These are phyloP conservation scores for Rhodeus uyekii DNA, from an alignment of 2,797 vertebrate genomes.

Conservation along the genomic window DNA sequence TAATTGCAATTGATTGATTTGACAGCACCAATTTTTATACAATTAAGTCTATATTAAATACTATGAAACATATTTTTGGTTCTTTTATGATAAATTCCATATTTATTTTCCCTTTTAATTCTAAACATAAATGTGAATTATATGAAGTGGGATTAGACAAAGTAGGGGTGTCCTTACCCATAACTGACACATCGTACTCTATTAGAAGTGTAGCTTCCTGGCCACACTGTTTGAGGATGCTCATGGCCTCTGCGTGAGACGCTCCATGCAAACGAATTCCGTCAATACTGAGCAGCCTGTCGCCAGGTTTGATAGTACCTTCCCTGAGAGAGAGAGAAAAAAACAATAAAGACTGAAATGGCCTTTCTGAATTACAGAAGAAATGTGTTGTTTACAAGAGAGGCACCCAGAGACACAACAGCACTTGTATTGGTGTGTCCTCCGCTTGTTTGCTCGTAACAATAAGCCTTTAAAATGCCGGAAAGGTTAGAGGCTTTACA, in stretches of 20 bases:
- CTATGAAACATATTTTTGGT: not conserved
- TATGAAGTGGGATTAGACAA: not conserved
- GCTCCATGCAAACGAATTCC: slow-evolving; percentile 94
- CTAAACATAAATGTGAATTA: not conserved
- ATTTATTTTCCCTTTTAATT: not conserved
- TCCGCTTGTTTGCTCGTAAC: not conserved
- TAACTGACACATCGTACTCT: slow-evolving; percentile 95
- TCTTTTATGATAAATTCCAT: no score
- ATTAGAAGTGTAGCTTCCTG: slow-evolving; percentile 94
- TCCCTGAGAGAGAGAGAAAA: slow-evolving; percentile 77
- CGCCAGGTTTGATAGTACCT: slow-evolving; percentile 92
- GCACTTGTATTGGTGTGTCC: not conserved
- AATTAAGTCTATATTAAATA: not conserved
- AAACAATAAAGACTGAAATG: slow-evolving; percentile 11
- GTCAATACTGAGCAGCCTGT: slow-evolving; percentile 93
- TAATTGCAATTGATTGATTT: not conserved
- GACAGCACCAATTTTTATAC: not conserved
- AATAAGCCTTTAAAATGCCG: not conserved
- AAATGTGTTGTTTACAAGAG: not conserved
- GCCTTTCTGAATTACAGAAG: not conserved
- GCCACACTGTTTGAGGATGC: slow-evolving; percentile 95
- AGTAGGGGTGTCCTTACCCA: slow-evolving; percentile 81
- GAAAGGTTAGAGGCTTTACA: not conserved
- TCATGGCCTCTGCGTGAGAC: slow-evolving; percentile 92
- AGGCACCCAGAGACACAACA: not conserved